Base-by-base conservation (phyloP, 2,797 vertebrate species). In the Rhabdomys pumilio region DNA sequence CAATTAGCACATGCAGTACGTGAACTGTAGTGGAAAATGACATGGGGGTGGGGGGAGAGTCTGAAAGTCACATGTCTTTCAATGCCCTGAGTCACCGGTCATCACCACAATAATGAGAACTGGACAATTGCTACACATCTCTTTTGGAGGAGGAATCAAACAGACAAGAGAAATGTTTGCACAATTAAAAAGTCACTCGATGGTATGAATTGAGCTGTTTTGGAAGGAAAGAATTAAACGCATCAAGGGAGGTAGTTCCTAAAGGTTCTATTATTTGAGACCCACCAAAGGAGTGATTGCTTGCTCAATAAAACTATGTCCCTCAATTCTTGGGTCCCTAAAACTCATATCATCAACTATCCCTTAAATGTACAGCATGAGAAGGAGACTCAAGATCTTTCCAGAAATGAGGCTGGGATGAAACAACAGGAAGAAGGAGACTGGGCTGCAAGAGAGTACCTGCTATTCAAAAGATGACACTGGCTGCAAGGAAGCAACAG, bases 21-120 rank as follows among this genome's bases (percentile, higher is more conserved):
- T n/a, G 73, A 95, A 87, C 85, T 75, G 91, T 6, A 82, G 93
- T 94, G 59, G 87, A 93, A 96, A 93, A 38, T 53, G 73, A 82
- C 12, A 41, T 29, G 0, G 50, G 50, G 2, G 44, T 44, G 1
- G 50, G 47, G 67, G 50, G 12, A 67, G 95, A 90, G 44, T 89
- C 91, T 81, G 19, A 96, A 96, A 80, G 90, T 92, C 89, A 96
- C 24, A 84, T 41, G 63, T 29, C 44, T 67, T 72, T 83, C 61
- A 91, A 57, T 34, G 76, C 2, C 80, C 93, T 96, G 92, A 96
- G 87, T 97, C 94, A 96, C 73, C 82, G 59, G 65, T 0, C 63
- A 65, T 0, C 69, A 72, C 82, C 44, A 44, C 53, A 91, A 89
- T 82, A 91, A 93, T 76, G 47, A 55, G 61, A 96, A 69, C 80